These are phyloP conservation scores for Scopus umbretta DNA, from an alignment of 2,113 vertebrate genomes.

Conservation along the genomic window DNA sequence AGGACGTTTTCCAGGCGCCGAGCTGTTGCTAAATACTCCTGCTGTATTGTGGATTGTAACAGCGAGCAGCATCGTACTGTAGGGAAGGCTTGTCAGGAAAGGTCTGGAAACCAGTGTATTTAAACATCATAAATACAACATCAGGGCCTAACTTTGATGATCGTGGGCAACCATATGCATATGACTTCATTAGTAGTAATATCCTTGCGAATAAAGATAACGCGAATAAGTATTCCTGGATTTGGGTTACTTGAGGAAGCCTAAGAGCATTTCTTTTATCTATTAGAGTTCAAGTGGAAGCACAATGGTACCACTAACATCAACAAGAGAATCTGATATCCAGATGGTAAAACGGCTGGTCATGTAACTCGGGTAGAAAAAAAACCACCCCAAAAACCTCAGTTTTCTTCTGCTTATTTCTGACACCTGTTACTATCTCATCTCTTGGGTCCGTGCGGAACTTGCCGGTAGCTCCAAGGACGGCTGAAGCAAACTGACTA, in stretches of 20 bases:
- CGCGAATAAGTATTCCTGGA: neutral
- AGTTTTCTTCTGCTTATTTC: neutral
- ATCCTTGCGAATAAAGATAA: neutral
- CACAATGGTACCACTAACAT: neutral
- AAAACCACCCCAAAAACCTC: too few relatives aligned
- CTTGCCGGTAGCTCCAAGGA: neutral
- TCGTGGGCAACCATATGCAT: neutral
- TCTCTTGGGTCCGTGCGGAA: neutral
- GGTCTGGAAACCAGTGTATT: neutral
- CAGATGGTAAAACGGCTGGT: neutral
- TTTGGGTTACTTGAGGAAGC: neutral
- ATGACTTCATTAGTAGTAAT: neutral
- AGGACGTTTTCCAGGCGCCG: neutral
- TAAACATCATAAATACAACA: neutral
- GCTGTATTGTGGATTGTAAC: neutral
- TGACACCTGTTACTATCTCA: neutral
- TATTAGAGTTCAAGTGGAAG: neutral
- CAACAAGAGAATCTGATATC: neutral
- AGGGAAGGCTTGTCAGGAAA: neutral
- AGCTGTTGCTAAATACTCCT: neutral
- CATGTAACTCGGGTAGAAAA: rapidly evolving
- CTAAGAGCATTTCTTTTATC: neutral
- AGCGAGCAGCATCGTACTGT: neutral
- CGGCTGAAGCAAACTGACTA: neutral
- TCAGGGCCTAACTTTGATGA: neutral